These are phyloP conservation scores for Podiceps cristatus DNA, from an alignment of 2,113 vertebrate species.

Conservation along the genomic window DNA sequence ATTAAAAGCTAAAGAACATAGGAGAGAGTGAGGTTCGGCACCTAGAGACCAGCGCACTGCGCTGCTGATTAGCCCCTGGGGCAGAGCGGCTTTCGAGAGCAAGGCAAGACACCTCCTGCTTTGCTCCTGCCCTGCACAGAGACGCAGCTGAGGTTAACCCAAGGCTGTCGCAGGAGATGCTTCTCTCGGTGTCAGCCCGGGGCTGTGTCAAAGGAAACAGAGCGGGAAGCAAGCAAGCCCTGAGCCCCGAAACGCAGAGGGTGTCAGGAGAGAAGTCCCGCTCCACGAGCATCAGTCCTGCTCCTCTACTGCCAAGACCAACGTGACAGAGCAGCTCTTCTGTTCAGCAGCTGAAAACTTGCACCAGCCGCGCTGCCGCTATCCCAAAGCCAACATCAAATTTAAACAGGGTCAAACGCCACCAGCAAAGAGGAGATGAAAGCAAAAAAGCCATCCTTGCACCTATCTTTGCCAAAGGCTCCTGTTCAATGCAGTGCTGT, in stretches of 20 bases:
- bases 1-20: neutral
- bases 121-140: neutral
- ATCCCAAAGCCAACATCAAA: neutral
- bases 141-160: neutral
- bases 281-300: neutral
- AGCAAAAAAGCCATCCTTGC: neutral
- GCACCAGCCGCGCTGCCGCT: neutral
- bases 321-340: neutral
- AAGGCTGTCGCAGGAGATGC: neutral
- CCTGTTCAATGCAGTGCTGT: rapidly evolving
- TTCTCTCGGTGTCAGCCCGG: neutral
- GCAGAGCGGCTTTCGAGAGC: neutral
- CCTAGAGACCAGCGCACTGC: neutral
- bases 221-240: neutral
- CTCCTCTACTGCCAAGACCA: neutral
- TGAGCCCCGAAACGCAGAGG: neutral
- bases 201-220: neutral
- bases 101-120: neutral
- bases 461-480: neutral
- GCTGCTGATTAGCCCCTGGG: neutral
- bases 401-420: neutral
- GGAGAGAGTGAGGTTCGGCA: neutral
- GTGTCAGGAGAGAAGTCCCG: neutral
- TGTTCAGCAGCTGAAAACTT: neutral
- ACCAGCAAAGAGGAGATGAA: neutral